A percentile compares a stretch with the other conserved stretches of the same genome.
Conservation (phyloP, 2,113 vertebrate genomes). For the Corythornis vintsioides region DNA sequence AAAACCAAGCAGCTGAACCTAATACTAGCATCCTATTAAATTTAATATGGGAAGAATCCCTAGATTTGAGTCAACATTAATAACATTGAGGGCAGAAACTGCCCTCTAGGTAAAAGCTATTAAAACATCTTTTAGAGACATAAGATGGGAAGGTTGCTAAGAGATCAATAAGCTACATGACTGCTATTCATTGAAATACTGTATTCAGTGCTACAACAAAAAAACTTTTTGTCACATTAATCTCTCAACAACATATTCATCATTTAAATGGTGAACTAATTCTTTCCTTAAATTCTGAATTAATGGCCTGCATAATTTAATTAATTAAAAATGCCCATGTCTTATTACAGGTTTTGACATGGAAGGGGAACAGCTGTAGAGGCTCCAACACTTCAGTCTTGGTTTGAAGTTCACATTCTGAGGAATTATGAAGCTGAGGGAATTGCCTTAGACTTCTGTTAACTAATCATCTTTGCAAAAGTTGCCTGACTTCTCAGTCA, state of each 20-base stretch:
- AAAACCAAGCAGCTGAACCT: background rate
- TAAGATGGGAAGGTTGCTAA: background rate
- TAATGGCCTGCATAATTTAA: background rate
- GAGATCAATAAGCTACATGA: background rate
- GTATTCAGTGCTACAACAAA: background rate
- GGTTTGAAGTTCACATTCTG: background rate
- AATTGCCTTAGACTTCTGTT: background rate
- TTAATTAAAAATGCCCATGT: background rate
- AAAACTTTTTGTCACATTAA: background rate
- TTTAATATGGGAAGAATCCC: background rate
- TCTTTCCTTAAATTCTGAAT: conserved; percentile 1
- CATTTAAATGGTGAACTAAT: background rate
- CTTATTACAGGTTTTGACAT: background rate
- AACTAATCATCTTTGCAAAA: background rate
- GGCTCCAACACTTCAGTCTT: background rate
- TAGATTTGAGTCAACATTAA: background rate
- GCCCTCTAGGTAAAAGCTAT: background rate
- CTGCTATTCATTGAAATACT: background rate
- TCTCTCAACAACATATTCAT: background rate
- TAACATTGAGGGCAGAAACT: background rate
- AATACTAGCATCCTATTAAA: background rate
- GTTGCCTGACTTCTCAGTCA: background rate
- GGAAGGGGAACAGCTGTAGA: background rate
- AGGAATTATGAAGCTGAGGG: background rate
- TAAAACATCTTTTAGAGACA: background rate